Evolutionary conservation across 2,888 invertebrate genomes (phyloP).

Genomic region (Sesamia inferens): DNA sequence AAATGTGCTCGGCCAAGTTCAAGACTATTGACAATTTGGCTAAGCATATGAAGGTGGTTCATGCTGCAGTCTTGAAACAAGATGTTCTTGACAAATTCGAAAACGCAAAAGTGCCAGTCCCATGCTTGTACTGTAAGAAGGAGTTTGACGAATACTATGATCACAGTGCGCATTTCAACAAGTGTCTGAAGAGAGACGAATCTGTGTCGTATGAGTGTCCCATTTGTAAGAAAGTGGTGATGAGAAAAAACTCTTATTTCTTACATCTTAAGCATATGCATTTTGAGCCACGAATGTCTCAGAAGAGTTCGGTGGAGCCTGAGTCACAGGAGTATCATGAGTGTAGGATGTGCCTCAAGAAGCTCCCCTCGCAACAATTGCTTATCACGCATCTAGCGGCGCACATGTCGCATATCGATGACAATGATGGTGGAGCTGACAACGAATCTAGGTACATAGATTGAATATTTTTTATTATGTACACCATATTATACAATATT

Average conservation of each 20-base stretch:
- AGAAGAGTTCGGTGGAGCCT: constrained; percentile 45
- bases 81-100: constrained; percentile 53
- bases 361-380: constrained; percentile 77
- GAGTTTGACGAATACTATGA: constrained; percentile 78
- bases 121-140: constrained; percentile 80
- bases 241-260: constrained; percentile 74
- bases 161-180: constrained; percentile 77
- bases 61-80: constrained; percentile 79
- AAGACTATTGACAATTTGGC: constrained; percentile 80
- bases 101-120: constrained; percentile 68
- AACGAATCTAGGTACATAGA: constrained; percentile 77
- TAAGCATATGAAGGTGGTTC: constrained; percentile 83
- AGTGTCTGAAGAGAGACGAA: constrained; percentile 74
- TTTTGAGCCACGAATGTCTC: constrained; percentile 68
- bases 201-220: constrained; percentile 74
- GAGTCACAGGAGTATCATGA: constrained; percentile 62
- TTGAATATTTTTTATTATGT: no score
- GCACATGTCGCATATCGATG: constrained; percentile 83
- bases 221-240: constrained; percentile 75
- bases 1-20: constrained; percentile 80
- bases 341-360: constrained; percentile 83
- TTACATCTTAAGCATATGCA: constrained; percentile 79
- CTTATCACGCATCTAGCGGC: constrained; percentile 84
- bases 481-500: no score
- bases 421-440: constrained; percentile 66